Conservation (phyloP, 2,888 invertebrate species). For the Vesta saturnalis region DNA sequence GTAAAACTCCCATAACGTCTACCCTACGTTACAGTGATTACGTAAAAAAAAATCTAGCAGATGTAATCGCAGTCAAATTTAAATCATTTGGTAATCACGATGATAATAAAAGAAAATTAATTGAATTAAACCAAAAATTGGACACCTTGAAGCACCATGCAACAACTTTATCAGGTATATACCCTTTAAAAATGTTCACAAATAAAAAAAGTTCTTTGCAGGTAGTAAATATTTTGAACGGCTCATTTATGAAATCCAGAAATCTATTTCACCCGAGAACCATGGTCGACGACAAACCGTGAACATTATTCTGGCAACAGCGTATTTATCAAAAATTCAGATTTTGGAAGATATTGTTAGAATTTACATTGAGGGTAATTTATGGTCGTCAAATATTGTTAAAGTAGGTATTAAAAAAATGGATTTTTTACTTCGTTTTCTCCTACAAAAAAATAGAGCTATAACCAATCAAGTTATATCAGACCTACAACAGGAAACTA, state of each 20-base stretch:
- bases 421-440: slow-evolving; percentile 42
- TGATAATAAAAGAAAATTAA: slow-evolving; percentile 50
- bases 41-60: slow-evolving; percentile 60
- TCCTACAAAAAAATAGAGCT: slow-evolving; percentile 42
- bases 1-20: slow-evolving; percentile 69
- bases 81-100: slow-evolving; percentile 58
- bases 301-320: slow-evolving; percentile 37
- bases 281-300: slow-evolving; percentile 39
- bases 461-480: slow-evolving; percentile 53
- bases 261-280: slow-evolving; percentile 22
- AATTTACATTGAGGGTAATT: slow-evolving; percentile 26
- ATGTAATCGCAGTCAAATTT: slow-evolving; percentile 62
- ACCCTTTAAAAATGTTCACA: too few relatives aligned
- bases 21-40: slow-evolving; percentile 68
- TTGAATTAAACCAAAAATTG: slow-evolving; percentile 26
- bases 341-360: slow-evolving; percentile 43
- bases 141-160: slow-evolving; percentile 9
- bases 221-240: too few relatives aligned
- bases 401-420: slow-evolving; percentile 28
- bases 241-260: too few relatives aligned
- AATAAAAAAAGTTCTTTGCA: too few relatives aligned
- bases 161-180: too few relatives aligned
- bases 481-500: slow-evolving; percentile 53
- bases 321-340: slow-evolving; percentile 44
- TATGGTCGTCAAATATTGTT: slow-evolving; percentile 10